Conservation (phyloP, 2,113 vertebrate genomes). For the Lophotis ruficrista region DNA sequence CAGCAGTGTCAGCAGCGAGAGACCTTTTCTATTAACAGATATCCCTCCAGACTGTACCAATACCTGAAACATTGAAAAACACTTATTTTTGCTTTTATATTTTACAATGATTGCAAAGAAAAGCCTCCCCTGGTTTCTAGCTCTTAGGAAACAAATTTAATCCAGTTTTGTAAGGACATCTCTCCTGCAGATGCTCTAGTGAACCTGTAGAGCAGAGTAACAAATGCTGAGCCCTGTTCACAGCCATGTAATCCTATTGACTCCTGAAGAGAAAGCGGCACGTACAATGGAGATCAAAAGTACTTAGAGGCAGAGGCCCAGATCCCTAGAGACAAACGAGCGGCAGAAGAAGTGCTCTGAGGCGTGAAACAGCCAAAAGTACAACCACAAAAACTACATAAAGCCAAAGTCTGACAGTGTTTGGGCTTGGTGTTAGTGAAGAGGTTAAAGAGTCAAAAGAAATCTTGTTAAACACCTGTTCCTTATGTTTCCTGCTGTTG, state of each 20-base stretch:
- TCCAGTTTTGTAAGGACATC: background rate
- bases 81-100: background rate
- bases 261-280: background rate
- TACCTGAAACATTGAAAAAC: background rate
- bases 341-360: background rate
- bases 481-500: background rate
- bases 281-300: background rate
- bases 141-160: background rate
- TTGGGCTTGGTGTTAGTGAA: background rate
- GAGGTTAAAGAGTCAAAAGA: conserved; percentile 18
- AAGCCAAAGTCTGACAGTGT: background rate
- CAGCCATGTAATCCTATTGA: background rate
- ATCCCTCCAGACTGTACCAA: background rate
- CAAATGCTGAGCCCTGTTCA: background rate
- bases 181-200: background rate
- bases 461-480: conserved; percentile 44
- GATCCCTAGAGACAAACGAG: background rate
- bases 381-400: background rate
- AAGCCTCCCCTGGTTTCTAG: background rate
- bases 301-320: background rate
- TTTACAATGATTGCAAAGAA: background rate
- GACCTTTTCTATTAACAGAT: background rate
- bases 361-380: background rate
- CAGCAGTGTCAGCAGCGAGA: background rate
- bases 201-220: background rate